Conservation (phyloP, 2,797 vertebrate genomes). For the Thaleichthys pacificus region DNA sequence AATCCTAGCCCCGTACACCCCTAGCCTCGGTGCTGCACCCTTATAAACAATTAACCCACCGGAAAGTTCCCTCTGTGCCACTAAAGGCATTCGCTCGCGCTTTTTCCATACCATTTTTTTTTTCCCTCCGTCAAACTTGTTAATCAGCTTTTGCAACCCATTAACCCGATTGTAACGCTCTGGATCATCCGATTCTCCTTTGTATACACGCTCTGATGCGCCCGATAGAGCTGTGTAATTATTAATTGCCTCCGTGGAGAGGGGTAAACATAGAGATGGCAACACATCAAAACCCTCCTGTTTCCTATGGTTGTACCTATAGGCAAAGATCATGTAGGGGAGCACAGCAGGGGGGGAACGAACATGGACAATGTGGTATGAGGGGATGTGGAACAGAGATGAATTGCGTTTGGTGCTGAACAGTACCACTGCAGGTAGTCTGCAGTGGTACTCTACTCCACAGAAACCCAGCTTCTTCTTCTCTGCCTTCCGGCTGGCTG, state of each 20-base stretch:
- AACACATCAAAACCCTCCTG: slow-evolving; percentile 21
- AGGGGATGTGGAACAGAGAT: not conserved
- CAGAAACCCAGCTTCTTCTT: not conserved
- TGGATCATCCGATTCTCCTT: slow-evolving; percentile 50
- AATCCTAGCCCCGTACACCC: slow-evolving; percentile 51
- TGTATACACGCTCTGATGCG: slow-evolving; percentile 50
- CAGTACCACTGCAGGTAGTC: slow-evolving; percentile 56
- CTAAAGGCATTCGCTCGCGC: slow-evolving; percentile 41
- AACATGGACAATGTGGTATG: slow-evolving; percentile 16
- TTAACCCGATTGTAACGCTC: slow-evolving; percentile 66
- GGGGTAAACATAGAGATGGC: slow-evolving; percentile 32
- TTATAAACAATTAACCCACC: slow-evolving; percentile 62
- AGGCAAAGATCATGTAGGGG: not conserved
- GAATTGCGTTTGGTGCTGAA: not conserved
- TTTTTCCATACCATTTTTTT: slow-evolving; percentile 48
- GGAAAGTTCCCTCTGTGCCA: slow-evolving; percentile 59
- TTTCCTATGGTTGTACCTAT: not conserved
- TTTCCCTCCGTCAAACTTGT: slow-evolving; percentile 48
- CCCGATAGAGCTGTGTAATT: slow-evolving; percentile 48
- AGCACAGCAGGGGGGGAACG: slow-evolving; percentile 14
- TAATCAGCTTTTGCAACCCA: slow-evolving; percentile 65
- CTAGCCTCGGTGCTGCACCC: slow-evolving; percentile 45
- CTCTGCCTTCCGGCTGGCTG: not conserved
- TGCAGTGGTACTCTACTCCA: slow-evolving; percentile 16
- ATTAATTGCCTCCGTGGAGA: slow-evolving; percentile 37